Conservation (phyloP, 1,140 invertebrate species). For the Microplitis demolitor region DNA sequence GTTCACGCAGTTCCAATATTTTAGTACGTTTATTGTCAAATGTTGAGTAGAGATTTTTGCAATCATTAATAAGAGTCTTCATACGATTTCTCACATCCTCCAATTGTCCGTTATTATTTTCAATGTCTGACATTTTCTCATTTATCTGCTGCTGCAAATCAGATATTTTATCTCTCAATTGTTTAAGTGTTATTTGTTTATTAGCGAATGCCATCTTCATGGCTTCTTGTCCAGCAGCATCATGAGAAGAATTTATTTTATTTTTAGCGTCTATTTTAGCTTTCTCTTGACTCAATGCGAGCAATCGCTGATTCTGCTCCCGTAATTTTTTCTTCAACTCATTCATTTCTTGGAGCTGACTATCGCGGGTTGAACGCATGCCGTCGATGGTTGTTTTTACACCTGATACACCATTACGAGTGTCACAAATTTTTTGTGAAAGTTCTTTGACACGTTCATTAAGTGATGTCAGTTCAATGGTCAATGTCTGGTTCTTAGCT, state of each 20-base stretch:
- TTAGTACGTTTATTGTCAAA: slow-evolving; percentile 67
- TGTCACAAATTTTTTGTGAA: slow-evolving; percentile 86
- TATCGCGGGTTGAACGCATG: slow-evolving; percentile 90
- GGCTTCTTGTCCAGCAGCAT: slow-evolving; percentile 64
- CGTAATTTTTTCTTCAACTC: slow-evolving; percentile 83
- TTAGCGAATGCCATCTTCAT: slow-evolving; percentile 76
- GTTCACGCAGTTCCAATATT: slow-evolving; percentile 47
- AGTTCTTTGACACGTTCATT: slow-evolving; percentile 86
- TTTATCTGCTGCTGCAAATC: slow-evolving; percentile 74
- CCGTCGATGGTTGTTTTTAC: slow-evolving; percentile 95
- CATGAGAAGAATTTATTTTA: slow-evolving; percentile 63
- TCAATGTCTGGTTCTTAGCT: slow-evolving; percentile 85
- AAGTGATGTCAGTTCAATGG: slow-evolving; percentile 79
- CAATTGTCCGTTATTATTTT: slow-evolving; percentile 80
- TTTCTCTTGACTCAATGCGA: slow-evolving; percentile 83
- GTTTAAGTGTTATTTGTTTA: slow-evolving; percentile 84
- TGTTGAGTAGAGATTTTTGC: slow-evolving; percentile 62
- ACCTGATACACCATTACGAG: slow-evolving; percentile 84
- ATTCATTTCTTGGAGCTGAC: slow-evolving; percentile 87
- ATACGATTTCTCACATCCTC: slow-evolving; percentile 71
- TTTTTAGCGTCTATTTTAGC: slow-evolving; percentile 80
- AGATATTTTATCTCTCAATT: slow-evolving; percentile 77
- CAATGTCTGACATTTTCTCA: slow-evolving; percentile 79
- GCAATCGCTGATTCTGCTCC: slow-evolving; percentile 81
- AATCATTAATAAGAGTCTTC: slow-evolving; percentile 64